These are phyloP conservation scores for Leguminivora glycinivorella DNA, from an alignment of 1,140 invertebrate genomes.

Conservation along the genomic window DNA sequence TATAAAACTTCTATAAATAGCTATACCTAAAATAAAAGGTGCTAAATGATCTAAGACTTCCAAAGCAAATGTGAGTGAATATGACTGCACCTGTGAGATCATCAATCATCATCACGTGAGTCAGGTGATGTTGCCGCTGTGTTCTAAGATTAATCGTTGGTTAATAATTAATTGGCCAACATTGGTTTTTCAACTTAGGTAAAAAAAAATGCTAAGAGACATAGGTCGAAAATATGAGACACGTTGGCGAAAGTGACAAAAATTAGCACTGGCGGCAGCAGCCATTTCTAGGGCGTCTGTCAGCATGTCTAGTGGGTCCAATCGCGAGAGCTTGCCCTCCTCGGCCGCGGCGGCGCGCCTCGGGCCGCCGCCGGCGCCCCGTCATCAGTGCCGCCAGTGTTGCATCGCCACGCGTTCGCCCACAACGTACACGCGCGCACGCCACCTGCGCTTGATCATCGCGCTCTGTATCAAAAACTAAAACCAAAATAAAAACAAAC, in stretches of 20 bases:
- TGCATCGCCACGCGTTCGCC: conserved; percentile 49
- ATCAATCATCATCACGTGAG: too few species aligned
- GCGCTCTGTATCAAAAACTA: conserved; percentile 20
- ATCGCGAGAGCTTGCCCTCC: conserved; percentile 33
- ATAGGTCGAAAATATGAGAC: conserved; percentile 44
- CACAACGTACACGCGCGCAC: conserved; percentile 24
- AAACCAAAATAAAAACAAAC: background rate
- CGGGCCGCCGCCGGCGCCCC: conserved; percentile 6
- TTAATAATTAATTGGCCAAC: too few species aligned
- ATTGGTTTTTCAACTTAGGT: too few species aligned
- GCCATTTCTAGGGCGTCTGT: conserved; percentile 58
- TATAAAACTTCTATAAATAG: too few species aligned
- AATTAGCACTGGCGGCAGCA: conserved; percentile 35
- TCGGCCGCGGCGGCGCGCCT: background rate
- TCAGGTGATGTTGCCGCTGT: too few species aligned
- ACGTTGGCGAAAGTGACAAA: conserved; percentile 57
- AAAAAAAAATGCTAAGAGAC: background rate
- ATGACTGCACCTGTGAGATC: too few species aligned
- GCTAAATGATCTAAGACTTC: too few species aligned
- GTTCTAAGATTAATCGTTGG: too few species aligned
- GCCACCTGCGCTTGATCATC: conserved; percentile 40
- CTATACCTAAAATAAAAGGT: too few species aligned
- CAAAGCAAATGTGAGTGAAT: too few species aligned
- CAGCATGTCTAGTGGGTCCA: conserved; percentile 36
- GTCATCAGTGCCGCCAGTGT: conserved; percentile 29